Conservation (phyloP, 2,797 vertebrate species). For the Adrianichthys oophorus region DNA sequence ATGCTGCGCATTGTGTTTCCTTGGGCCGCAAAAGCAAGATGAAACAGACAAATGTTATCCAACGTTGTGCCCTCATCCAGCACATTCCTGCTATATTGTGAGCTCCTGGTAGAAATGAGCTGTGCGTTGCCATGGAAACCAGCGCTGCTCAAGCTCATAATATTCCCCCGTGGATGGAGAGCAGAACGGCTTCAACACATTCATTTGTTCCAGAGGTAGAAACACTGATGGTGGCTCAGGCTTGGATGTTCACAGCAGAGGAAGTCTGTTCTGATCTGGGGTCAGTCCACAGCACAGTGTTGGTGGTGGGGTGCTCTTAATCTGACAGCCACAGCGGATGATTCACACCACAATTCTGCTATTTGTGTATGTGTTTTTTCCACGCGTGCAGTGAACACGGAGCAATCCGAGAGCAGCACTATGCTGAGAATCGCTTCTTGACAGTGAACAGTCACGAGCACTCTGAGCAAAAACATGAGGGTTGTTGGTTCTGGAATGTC, state of each 20-base stretch:
- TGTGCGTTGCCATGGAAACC: conserved; percentile 88
- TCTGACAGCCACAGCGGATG: conserved; percentile 4
- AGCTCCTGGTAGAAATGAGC: conserved; percentile 78
- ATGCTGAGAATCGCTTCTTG: background rate
- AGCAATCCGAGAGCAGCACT: background rate
- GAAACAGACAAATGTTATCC: conserved; percentile 55
- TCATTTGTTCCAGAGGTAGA: conserved; percentile 72
- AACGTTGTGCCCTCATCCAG: conserved; percentile 60
- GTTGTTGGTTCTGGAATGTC: background rate
- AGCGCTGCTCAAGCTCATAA: conserved; percentile 82
- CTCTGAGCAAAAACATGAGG: background rate
- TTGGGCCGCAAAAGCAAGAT: conserved; percentile 31
- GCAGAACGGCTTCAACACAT: conserved; percentile 72
- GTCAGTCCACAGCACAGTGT: conserved; percentile 2
- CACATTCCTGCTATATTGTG: conserved; percentile 78
- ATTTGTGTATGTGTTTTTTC: background rate
- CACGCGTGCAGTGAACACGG: background rate
- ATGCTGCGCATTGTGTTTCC: conserved; percentile 39
- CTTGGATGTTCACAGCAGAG: conserved; percentile 7
- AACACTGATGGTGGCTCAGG: conserved; percentile 41
- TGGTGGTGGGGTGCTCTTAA: background rate
- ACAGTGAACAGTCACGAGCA: background rate
- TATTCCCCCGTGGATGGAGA: conserved; percentile 84
- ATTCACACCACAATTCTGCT: background rate
- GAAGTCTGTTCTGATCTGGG: conserved; percentile 18